A percentile compares a stretch with the other conserved stretches of the same genome.
Conservation (phyloP, 2,888 invertebrate genomes). For the Noctua fimbriata region DNA sequence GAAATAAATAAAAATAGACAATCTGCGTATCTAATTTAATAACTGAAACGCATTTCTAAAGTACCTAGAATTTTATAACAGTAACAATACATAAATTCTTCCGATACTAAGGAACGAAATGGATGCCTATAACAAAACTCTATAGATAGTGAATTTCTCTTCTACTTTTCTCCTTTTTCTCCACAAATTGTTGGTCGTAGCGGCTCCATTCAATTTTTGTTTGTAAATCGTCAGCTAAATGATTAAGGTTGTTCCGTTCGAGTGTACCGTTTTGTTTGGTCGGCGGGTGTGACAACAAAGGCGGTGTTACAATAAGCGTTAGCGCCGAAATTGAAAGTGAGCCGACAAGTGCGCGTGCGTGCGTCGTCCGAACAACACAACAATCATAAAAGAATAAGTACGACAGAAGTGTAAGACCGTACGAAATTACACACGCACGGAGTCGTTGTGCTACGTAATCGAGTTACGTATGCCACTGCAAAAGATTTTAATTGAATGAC, state of each 20-base stretch:
- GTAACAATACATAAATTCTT: slow-evolving; percentile 27
- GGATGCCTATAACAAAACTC: slow-evolving; percentile 27
- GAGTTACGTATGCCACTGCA: slow-evolving; percentile 42
- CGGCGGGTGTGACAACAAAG: slow-evolving; percentile 72
- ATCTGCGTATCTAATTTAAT: slow-evolving; percentile 32
- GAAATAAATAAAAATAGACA: slow-evolving; percentile 18
- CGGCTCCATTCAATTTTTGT: slow-evolving; percentile 49
- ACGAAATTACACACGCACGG: slow-evolving; percentile 57
- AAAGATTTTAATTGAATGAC: slow-evolving; percentile 47
- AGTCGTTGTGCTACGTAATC: slow-evolving; percentile 52
- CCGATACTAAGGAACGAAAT: slow-evolving; percentile 30
- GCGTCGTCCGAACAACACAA: slow-evolving; percentile 61
- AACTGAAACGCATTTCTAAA: slow-evolving; percentile 31
- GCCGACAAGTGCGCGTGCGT: slow-evolving; percentile 74
- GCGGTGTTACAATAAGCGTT: slow-evolving; percentile 72
- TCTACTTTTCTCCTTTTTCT: slow-evolving; percentile 48
- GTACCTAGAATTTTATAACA: slow-evolving; percentile 10
- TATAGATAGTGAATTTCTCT: slow-evolving; percentile 45
- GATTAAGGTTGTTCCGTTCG: slow-evolving; percentile 48
- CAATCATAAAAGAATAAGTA: slow-evolving; percentile 59
- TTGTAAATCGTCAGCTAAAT: slow-evolving; percentile 55
- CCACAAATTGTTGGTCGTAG: slow-evolving; percentile 35
- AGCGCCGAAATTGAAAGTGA: slow-evolving; percentile 83
- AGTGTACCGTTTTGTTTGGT: slow-evolving; percentile 58
- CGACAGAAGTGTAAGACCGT: slow-evolving; percentile 62